phyloP scores from a whole-genome alignment of 1,140 invertebrate species.

The Holcopasites calliopsidis region DNA sequence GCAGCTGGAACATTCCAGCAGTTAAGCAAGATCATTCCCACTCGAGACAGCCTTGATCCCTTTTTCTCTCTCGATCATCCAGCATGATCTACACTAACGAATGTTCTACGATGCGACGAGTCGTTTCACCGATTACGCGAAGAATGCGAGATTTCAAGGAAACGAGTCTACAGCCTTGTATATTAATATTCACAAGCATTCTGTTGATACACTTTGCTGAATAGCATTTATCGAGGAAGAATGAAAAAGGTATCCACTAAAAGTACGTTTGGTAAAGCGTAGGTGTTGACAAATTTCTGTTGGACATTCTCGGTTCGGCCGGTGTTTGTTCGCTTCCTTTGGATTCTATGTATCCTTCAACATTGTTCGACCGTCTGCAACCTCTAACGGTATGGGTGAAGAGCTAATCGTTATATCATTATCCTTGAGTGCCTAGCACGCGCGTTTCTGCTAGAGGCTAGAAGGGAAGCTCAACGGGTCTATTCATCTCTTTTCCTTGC shows the following conservation, averaged over 20 bases:
- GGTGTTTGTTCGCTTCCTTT: constrained; percentile 20
- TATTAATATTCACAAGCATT: too few relatives aligned
- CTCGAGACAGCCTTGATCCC: constrained; percentile 35
- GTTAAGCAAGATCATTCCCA: constrained; percentile 41
- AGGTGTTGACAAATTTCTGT: too few relatives aligned
- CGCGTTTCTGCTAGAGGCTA: constrained; percentile 24
- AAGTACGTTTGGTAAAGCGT: too few relatives aligned
- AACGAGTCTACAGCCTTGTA: too few relatives aligned
- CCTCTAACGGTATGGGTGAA: constrained; percentile 72
- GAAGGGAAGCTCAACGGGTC: not conserved
- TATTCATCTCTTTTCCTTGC: constrained; percentile 18
- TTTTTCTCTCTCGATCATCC: constrained; percentile 3
- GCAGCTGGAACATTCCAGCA: constrained; percentile 44
- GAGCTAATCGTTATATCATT: constrained; percentile 49
- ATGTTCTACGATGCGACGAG: not conserved
- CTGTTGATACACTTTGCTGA: too few relatives aligned
- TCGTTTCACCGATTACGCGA: not conserved
- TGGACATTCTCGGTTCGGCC: constrained; percentile 8
- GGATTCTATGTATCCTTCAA: constrained; percentile 37
- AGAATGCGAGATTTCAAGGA: not conserved
- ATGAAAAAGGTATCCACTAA: too few relatives aligned
- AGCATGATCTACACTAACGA: constrained; percentile 7
- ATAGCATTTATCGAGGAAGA: too few relatives aligned
- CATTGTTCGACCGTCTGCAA: constrained; percentile 72
- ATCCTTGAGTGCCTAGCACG: constrained; percentile 56